Conservation (phyloP, 2,797 vertebrate genomes). For the Characodon lateralis region DNA sequence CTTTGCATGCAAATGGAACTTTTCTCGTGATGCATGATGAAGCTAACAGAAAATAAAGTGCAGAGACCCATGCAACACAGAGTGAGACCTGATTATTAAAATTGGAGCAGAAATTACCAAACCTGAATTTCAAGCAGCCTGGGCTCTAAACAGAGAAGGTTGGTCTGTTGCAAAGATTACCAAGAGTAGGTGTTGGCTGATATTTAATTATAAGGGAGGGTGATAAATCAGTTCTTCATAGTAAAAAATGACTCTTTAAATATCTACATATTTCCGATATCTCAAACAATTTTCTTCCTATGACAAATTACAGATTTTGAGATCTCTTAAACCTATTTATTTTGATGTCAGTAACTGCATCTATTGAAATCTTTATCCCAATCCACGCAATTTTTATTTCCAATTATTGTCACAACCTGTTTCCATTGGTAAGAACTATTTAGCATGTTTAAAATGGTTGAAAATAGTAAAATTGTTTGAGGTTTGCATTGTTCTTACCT, state of each 20-base stretch:
- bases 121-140: not conserved
- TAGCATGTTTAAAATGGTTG: too few relatives aligned
- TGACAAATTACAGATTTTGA: not conserved
- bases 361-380: not conserved
- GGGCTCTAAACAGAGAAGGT: not conserved
- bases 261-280: not conserved
- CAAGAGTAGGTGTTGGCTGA: not conserved
- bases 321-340: not conserved
- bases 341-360: not conserved
- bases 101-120: not conserved
- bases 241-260: not conserved
- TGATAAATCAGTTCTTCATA: not conserved
- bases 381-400: not conserved
- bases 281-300: not conserved
- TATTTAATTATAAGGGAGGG: not conserved
- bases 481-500: too few relatives aligned
- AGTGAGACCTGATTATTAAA: not conserved
- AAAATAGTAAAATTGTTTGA: not conserved
- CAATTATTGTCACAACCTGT: not conserved
- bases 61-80: not conserved
- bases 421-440: not conserved
- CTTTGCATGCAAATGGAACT: not conserved
- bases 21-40: not conserved
- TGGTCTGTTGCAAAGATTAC: not conserved
- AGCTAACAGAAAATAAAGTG: not conserved